phyloP scores from a whole-genome alignment of 2,888 invertebrate species.

The Agrochola lota region DNA sequence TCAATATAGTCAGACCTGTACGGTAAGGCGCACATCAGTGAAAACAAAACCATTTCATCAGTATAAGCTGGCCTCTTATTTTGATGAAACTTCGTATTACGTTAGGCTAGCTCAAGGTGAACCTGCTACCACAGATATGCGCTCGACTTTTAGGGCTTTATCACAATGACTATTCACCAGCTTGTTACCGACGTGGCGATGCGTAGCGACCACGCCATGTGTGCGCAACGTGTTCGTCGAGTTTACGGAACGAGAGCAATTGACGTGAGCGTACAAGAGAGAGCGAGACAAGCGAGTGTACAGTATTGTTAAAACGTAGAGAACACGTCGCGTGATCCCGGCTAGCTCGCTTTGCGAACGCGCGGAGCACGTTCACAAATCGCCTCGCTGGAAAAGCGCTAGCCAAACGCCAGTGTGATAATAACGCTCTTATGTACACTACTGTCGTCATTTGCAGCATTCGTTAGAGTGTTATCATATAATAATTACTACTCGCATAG shows the following conservation, averaged over 20 bases:
- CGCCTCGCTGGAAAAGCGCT: not conserved
- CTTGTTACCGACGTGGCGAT: not conserved
- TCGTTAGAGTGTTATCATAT: not conserved
- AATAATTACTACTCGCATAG: not conserved
- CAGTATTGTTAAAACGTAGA: no score
- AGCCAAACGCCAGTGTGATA: not conserved
- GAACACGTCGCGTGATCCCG: not conserved
- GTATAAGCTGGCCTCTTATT: not conserved
- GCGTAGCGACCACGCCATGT: not conserved
- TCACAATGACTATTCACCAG: not conserved
- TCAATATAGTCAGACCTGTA: not conserved
- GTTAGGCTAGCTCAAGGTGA: not conserved
- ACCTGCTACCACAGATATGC: not conserved
- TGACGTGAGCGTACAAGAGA: no score
- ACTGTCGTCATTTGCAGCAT: not conserved
- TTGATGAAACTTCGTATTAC: not conserved
- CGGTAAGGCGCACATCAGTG: not conserved
- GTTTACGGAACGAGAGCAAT: not conserved
- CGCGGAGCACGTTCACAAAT: not conserved
- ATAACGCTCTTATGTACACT: not conserved
- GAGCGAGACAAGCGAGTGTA: no score
- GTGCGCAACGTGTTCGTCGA: not conserved
- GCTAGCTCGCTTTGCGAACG: no score
- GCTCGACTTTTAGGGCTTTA: not conserved
- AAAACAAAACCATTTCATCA: not conserved